Evolutionary conservation across 2,113 vertebrate species (phyloP).

Genomic region (Nerophis lumbriciformis): DNA sequence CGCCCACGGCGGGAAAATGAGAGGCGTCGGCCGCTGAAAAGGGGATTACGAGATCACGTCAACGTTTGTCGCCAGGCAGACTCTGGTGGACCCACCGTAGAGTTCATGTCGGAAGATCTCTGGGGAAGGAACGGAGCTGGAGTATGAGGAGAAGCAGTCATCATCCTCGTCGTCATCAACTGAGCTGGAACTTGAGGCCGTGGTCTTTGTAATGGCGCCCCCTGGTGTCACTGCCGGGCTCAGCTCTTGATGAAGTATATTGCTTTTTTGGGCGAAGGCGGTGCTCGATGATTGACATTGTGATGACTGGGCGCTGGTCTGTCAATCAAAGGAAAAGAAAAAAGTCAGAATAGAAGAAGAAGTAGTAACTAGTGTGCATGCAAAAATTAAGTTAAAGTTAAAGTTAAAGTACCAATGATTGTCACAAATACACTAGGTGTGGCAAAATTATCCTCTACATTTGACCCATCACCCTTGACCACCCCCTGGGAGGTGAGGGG

Average conservation of each 20-base stretch:
- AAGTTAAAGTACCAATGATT: no score
- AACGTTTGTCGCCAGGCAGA: neutral
- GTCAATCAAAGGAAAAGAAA: no score
- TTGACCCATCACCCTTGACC: no score
- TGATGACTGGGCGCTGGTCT: no score
- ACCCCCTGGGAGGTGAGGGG: no score
- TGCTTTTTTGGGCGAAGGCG: no score
- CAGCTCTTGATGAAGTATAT: neutral
- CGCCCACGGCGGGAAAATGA: conserved; percentile 11
- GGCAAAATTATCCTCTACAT: no score
- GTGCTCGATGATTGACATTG: no score
- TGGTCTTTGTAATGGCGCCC: neutral
- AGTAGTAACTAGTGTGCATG: no score
- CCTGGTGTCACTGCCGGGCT: neutral
- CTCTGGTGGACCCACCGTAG: conserved; percentile 55
- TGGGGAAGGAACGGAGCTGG: conserved; percentile 69
- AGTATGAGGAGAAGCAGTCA: conserved; percentile 4
- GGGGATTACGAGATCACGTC: neutral
- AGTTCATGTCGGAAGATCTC: conserved; percentile 74
- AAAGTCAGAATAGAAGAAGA: no score
- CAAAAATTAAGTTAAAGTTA: no score
- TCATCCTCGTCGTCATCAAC: conserved; percentile 8
- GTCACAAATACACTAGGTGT: no score
- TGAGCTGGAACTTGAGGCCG: conserved; percentile 15
- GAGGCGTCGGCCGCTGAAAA: conserved; percentile 14